Evolutionary conservation across 2,888 invertebrate genomes (phyloP).

Genomic region (Marronus borbonicus): DNA sequence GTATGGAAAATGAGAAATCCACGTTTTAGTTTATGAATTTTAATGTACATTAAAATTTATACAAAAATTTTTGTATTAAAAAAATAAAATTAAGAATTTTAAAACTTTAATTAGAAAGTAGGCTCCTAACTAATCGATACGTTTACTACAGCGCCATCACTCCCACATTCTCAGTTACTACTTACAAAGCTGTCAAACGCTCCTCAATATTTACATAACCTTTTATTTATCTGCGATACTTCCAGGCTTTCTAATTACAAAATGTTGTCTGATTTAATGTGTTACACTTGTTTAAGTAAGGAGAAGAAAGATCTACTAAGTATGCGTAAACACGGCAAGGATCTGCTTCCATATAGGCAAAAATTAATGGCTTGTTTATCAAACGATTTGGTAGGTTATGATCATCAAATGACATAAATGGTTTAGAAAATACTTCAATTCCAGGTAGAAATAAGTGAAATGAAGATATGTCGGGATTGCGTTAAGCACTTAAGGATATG

Average conservation of each 20-base stretch:
- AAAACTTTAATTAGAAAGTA: no score
- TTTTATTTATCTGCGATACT: not conserved
- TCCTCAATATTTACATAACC: slow-evolving; percentile 24
- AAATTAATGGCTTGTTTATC: slow-evolving; percentile 58
- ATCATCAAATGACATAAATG: not conserved
- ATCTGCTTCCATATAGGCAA: slow-evolving; percentile 57
- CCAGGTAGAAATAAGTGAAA: slow-evolving; percentile 56
- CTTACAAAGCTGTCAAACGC: not conserved
- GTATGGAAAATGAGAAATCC: no score
- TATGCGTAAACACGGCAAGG: slow-evolving; percentile 55
- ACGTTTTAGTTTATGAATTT: no score
- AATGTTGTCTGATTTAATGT: slow-evolving; percentile 50
- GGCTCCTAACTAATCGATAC: slow-evolving; percentile 9
- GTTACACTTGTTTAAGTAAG: slow-evolving; percentile 58
- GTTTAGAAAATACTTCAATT: slow-evolving; percentile 48
- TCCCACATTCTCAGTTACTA: not conserved
- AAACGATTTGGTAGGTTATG: slow-evolving; percentile 25
- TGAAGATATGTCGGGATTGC: slow-evolving; percentile 59
- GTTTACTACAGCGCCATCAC: not conserved
- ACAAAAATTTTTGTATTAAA: no score
- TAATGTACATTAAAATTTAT: no score
- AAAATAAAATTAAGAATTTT: not conserved
- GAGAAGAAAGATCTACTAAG: slow-evolving; percentile 53
- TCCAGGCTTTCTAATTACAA: not conserved
- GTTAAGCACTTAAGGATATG: slow-evolving; percentile 56